Percentiles rank a stretch among this genome's conserved stretches.
Evolutionary conservation across 1,140 invertebrate genomes (phyloP).

Genomic region (Drosophila parabipectinata): DNA sequence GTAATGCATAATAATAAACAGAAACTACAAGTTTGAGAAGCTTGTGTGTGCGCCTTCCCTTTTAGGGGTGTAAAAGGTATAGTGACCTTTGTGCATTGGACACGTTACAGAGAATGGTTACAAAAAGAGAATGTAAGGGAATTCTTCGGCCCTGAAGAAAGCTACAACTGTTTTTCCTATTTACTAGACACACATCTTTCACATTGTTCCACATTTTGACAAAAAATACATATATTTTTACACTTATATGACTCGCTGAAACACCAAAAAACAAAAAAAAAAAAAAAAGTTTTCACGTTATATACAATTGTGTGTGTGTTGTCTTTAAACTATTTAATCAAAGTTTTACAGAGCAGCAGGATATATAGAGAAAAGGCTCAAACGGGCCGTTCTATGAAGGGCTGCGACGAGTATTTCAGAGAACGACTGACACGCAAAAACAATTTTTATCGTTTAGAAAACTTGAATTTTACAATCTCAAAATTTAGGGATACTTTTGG

Average conservation of each 20-base stretch:
- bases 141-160: neutral
- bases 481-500: neutral
- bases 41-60: constrained; percentile 3
- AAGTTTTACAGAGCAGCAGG: neutral
- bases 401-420: too few species aligned
- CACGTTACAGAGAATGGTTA: neutral
- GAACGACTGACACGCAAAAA: too few species aligned
- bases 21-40: constrained; percentile 1
- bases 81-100: neutral
- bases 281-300: neutral
- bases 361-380: too few species aligned
- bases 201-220: neutral
- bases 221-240: neutral
- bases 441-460: too few species aligned
- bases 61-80: too few species aligned
- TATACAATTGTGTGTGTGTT: neutral
- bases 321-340: neutral
- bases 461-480: neutral
- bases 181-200: neutral
- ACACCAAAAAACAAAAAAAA: neutral
- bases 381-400: too few species aligned
- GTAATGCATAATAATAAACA: constrained; percentile 1
- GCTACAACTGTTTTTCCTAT: neutral
- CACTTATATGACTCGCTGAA: neutral
- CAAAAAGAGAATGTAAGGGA: neutral